These are phyloP conservation scores for Abrostola tripartita DNA, from an alignment of 2,888 invertebrate species.

Conservation along the genomic window DNA sequence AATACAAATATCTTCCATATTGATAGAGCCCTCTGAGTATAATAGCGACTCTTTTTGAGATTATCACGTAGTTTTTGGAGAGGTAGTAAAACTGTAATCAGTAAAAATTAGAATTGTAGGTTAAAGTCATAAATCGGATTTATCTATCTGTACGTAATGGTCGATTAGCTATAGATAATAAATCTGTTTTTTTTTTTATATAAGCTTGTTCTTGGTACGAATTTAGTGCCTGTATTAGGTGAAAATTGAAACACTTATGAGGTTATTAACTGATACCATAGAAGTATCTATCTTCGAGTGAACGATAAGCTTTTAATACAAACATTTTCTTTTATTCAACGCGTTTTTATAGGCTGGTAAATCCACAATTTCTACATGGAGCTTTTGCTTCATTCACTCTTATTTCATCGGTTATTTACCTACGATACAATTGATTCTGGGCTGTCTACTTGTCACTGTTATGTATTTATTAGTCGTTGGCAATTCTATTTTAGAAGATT, in stretches of 20 bases:
- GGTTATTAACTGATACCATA: not conserved
- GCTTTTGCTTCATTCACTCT: no score
- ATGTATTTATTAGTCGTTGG: no score
- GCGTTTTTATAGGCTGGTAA: no score
- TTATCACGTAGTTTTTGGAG: constrained; percentile 84
- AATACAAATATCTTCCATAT: constrained; percentile 94
- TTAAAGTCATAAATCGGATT: not conserved
- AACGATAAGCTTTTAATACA: not conserved
- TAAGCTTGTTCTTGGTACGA: not conserved
- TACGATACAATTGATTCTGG: no score
- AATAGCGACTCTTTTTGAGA: constrained; percentile 91
- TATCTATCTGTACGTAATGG: not conserved
- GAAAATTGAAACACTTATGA: not conserved
- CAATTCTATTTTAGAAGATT: no score
- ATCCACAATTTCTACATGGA: no score
- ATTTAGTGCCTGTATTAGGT: not conserved
- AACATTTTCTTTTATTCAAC: not conserved
- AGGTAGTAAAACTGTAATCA: constrained; percentile 39
- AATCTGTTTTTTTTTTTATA: not conserved
- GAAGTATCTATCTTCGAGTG: not conserved
- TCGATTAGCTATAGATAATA: constrained; percentile 1
- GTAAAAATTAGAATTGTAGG: constrained; percentile 4
- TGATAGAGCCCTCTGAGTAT: constrained; percentile 92
- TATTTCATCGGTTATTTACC: no score
- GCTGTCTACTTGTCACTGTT: no score